A percentile compares a stretch with the other conserved stretches of the same genome.
phyloP scores from a whole-genome alignment of 2,797 vertebrate genomes.

The Hydrocynus forskahlii region DNA sequence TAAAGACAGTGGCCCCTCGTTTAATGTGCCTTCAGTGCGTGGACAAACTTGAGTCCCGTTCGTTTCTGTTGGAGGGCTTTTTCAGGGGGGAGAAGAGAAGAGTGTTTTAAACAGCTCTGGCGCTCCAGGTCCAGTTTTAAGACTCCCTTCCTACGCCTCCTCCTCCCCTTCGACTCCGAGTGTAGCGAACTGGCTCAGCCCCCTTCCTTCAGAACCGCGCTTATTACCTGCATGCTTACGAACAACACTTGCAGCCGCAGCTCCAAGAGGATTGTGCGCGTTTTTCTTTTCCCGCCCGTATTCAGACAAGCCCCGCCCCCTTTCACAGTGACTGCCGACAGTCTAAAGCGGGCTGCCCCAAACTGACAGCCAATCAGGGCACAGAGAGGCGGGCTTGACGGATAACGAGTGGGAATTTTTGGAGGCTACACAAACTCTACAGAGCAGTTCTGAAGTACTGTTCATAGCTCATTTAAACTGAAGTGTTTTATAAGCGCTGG shows the following conservation, averaged over 20 bases:
- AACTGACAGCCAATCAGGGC: not conserved
- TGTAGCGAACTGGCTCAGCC: conserved; percentile 80
- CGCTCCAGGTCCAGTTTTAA: conserved; percentile 86
- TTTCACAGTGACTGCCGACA: not conserved
- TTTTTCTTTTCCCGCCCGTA: not conserved
- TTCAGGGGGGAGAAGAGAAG: conserved; percentile 55
- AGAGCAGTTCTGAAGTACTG: too few relatives aligned
- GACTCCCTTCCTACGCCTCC: conserved; percentile 69
- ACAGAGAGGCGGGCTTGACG: not conserved
- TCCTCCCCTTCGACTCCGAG: conserved; percentile 70
- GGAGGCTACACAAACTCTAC: not conserved
- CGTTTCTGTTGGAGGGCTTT: conserved; percentile 61
- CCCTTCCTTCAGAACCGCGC: conserved; percentile 76
- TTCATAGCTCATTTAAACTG: too few relatives aligned
- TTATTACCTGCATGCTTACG: conserved; percentile 47
- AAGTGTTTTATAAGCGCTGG: not conserved
- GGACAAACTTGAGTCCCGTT: conserved; percentile 61
- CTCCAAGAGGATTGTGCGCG: conserved; percentile 47
- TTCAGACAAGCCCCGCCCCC: not conserved
- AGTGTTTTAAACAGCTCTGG: conserved; percentile 61
- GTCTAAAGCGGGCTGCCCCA: not conserved
- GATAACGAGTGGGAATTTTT: not conserved
- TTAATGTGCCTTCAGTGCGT: conserved; percentile 36
- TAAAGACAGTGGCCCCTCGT: not conserved
- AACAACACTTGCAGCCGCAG: conserved; percentile 25